Conservation (phyloP, 2,113 vertebrate genomes). For the Chionodraco myersi region DNA sequence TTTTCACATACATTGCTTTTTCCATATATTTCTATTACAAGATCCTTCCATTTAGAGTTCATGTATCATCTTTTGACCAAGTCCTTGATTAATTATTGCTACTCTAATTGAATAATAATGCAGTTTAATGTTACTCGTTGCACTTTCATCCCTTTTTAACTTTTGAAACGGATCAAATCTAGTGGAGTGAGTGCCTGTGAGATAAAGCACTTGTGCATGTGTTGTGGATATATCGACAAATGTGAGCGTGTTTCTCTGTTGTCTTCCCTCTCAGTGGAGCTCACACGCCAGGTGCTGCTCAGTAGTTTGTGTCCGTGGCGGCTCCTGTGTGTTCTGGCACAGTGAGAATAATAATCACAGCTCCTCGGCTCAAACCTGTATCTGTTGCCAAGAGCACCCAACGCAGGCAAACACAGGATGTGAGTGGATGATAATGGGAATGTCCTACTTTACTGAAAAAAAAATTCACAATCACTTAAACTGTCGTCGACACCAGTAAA, state of each 20-base stretch:
- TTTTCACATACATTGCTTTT: no score
- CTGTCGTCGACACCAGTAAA: constrained; percentile 26
- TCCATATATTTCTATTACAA: no score
- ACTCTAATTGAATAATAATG: neutral
- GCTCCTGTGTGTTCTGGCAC: constrained; percentile 59
- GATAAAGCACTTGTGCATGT: constrained; percentile 11
- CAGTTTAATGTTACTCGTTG: constrained; percentile 15
- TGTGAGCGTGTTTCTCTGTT: constrained; percentile 19
- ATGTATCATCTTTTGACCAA: no score
- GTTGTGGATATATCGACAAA: constrained; percentile 14
- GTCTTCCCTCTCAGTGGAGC: constrained; percentile 36
- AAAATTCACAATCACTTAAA: constrained; percentile 47
- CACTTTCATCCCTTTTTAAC: constrained; percentile 15
- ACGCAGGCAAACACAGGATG: constrained; percentile 55
- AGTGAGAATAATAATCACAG: constrained; percentile 67
- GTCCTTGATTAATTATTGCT: no score
- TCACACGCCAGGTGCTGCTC: constrained; percentile 75
- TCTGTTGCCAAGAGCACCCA: constrained; percentile 50
- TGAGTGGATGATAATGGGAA: constrained; percentile 55
- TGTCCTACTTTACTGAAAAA: constrained; percentile 40
- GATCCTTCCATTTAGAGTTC: no score
- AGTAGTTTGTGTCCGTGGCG: constrained; percentile 59
- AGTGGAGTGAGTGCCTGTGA: neutral
- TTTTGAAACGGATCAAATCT: constrained; percentile 11
- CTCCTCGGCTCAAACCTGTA: constrained; percentile 45